Base-by-base conservation (phyloP, 2,888 invertebrate genomes). In the Cosmopolites sordidus region DNA sequence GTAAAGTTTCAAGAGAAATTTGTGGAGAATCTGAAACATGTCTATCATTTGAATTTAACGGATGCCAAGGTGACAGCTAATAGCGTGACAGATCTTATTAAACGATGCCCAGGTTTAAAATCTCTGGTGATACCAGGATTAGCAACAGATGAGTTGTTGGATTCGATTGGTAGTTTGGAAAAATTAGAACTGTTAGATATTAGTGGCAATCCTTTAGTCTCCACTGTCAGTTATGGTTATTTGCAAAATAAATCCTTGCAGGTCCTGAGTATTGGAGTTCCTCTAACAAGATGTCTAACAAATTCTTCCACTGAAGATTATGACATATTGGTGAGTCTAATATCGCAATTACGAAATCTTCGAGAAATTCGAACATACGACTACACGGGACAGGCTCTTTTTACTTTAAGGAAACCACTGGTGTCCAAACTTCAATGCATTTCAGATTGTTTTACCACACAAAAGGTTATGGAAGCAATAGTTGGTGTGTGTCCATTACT, bases 1-100 rank as follows among this genome's bases (percentile, higher is more conserved):
- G 18, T 22, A 15, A 54, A 49, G 14, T 59, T 22, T 41, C 59
- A 59, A 12, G 60, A 72, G 70, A 72, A 54, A 70, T 73, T 59
- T 62, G 76, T 77, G 1, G 78, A 79, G 16, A 82, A 82, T 69
- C 83, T 84, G 9, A 76, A 75, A 2, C 81, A 82, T 38, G 65
- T 84, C 59, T 78, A 79, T 27, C 66, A 68, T 57, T 76, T 85
- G 50, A 84, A 84, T 70, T 71, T 84, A 51, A 84, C 83, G 72
- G 84, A 84, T n/a, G 80, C 84, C 29, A 83, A 83, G 83, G 80
- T 84, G 40, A 83, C 82, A 70, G 83, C 83, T 57, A 16, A 65
- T 72, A 78, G 51, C 75, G 81, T 84, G 2, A 76, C 78, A 60
- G 79, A 79, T 59, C 75, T 83, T 41, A 75, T 57, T 15, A 39